A percentile compares a stretch with the other conserved stretches of the same genome.
phyloP scores from a whole-genome alignment of 2,888 invertebrate genomes.

The Spodoptera littoralis region DNA sequence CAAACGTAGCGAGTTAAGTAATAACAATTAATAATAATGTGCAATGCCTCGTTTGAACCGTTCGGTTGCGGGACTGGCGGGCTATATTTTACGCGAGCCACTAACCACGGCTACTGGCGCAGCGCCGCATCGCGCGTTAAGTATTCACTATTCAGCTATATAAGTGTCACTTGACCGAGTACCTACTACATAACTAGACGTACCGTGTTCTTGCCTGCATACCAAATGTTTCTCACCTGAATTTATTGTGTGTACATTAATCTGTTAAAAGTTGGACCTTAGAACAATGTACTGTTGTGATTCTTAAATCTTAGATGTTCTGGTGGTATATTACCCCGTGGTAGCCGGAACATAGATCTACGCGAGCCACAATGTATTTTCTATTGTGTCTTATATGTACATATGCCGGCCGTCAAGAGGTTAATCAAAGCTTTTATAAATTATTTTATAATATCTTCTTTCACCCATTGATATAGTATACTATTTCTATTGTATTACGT shows the following conservation, averaged over 20 bases:
- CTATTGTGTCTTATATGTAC: too few species aligned
- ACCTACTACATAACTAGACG: background rate
- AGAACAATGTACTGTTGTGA: too few species aligned
- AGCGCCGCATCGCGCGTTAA: slow-evolving; percentile 25
- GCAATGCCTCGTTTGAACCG: slow-evolving; percentile 35
- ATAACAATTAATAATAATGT: slow-evolving; percentile 45
- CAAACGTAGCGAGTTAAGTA: slow-evolving; percentile 15
- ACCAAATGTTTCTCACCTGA: slow-evolving; percentile 1
- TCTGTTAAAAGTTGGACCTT: too few species aligned
- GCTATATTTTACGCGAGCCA: slow-evolving; percentile 45
- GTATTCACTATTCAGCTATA: slow-evolving; percentile 42
- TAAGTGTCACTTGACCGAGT: slow-evolving; percentile 30
- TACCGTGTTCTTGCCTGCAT: background rate
- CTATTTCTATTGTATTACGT: too few species aligned
- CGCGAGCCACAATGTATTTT: too few species aligned
- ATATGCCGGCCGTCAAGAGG: too few species aligned
- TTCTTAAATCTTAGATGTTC: too few species aligned
- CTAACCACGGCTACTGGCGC: slow-evolving; percentile 41
- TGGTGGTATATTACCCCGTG: too few species aligned
- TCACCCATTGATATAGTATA: too few species aligned
- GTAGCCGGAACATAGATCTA: too few species aligned
- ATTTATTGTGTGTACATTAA: background rate
- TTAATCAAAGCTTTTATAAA: too few species aligned
- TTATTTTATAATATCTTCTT: too few species aligned
- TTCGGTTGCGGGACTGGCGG: slow-evolving; percentile 16